Conservation (phyloP, 2,113 vertebrate genomes). For the Takifugu flavidus region DNA sequence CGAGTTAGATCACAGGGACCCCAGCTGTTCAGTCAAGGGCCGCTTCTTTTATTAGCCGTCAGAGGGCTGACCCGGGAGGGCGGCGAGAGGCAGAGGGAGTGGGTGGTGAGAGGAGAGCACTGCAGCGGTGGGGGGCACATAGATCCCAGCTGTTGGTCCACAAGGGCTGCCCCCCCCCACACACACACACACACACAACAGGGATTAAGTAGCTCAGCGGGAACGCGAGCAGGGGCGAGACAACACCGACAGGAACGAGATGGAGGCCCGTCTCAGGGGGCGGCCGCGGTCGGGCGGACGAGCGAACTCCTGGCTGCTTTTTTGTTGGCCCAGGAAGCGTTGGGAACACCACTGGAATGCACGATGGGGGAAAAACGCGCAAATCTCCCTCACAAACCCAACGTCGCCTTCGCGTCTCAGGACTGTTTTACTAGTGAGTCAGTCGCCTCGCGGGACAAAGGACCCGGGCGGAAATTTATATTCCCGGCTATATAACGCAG, state of each 20-base stretch:
- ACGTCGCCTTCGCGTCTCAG: slow-evolving; percentile 41
- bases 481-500: slow-evolving; percentile 41
- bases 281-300: neutral
- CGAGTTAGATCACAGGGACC: slow-evolving; percentile 61
- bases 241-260: slow-evolving; percentile 40
- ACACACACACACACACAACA: slow-evolving; percentile 26
- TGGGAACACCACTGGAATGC: slow-evolving; percentile 39
- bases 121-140: slow-evolving; percentile 29
- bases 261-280: slow-evolving; percentile 18
- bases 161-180: slow-evolving; percentile 52
- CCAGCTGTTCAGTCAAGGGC: slow-evolving; percentile 75
- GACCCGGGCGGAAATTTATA: slow-evolving; percentile 47
- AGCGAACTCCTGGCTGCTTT: slow-evolving; percentile 6
- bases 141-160: slow-evolving; percentile 71
- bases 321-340: slow-evolving; percentile 17
- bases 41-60: slow-evolving; percentile 74
- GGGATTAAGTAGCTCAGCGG: slow-evolving; percentile 55
- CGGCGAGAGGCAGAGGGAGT: slow-evolving; percentile 40
- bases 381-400: slow-evolving; percentile 37
- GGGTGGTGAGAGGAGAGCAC: slow-evolving; percentile 33
- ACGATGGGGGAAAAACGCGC: neutral
- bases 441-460: slow-evolving; percentile 34
- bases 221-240: slow-evolving; percentile 25
- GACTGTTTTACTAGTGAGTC: slow-evolving; percentile 40
- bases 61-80: slow-evolving; percentile 50